These are phyloP conservation scores for Nettapus auritus DNA, from an alignment of 2,113 vertebrate genomes.

Conservation along the genomic window DNA sequence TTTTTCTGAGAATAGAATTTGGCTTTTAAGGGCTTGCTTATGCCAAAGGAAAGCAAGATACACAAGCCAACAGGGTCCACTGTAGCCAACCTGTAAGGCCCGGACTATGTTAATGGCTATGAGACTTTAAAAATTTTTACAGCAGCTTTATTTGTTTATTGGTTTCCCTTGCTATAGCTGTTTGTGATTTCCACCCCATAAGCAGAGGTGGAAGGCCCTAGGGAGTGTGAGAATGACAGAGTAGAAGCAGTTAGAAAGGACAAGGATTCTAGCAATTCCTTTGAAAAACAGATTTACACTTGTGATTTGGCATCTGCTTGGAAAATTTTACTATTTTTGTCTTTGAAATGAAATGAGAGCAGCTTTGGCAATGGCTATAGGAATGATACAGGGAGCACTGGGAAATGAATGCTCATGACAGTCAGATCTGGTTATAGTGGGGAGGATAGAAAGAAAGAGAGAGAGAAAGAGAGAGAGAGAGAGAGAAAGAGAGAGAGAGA, in stretches of 20 bases:
- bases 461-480: too few species aligned
- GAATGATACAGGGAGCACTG: background rate
- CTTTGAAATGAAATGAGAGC: background rate
- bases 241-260: background rate
- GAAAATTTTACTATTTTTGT: background rate
- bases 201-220: background rate
- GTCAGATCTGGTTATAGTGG: background rate
- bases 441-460: background rate
- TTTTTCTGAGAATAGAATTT: background rate
- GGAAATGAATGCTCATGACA: background rate
- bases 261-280: background rate
- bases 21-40: background rate
- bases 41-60: background rate
- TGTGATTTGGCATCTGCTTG: background rate
- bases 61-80: background rate
- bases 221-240: background rate
- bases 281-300: background rate
- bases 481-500: rapidly evolving
- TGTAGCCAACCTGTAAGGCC: background rate
- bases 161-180: background rate
- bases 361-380: background rate
- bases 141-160: background rate
- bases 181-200: background rate
- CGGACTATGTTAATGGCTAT: background rate
- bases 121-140: background rate